Evolutionary conservation across 2,113 vertebrate genomes (phyloP).

Genomic region (Peromyscus polionotus): DNA sequence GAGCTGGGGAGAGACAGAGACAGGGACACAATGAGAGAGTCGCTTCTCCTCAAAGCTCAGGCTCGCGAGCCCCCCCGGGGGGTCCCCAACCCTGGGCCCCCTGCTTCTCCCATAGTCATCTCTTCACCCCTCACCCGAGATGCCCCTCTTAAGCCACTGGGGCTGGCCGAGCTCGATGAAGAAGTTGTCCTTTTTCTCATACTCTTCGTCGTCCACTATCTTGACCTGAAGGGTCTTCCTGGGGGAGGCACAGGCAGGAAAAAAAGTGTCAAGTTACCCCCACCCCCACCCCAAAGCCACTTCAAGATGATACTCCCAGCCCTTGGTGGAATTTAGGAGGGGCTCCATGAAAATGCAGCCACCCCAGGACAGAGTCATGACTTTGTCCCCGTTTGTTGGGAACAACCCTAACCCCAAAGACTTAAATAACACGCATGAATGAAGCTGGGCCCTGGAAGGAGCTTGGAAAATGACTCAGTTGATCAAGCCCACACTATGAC

Average conservation of each 20-base stretch:
- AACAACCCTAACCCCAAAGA: neutral
- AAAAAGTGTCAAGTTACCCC: neutral
- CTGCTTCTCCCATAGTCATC: conserved; percentile 10
- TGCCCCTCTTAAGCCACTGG: conserved; percentile 95
- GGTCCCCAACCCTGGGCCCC: conserved; percentile 7
- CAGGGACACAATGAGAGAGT: conserved; percentile 70
- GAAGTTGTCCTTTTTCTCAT: conserved; percentile 96
- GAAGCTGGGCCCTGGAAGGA: neutral
- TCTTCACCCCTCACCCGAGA: conserved; percentile 90
- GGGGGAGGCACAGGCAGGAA: neutral
- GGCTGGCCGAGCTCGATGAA: conserved; percentile 95
- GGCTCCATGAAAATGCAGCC: neutral
- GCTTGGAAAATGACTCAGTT: neutral
- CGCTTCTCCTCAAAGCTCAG: conserved; percentile 18
- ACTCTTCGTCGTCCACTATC: conserved; percentile 96
- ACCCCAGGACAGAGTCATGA: neutral
- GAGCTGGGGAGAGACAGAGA: conserved; percentile 86
- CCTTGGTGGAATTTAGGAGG: neutral
- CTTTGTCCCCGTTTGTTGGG: neutral
- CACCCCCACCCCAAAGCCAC: too few species aligned
- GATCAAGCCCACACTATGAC: neutral
- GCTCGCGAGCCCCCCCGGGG: neutral
- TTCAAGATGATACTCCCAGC: neutral
- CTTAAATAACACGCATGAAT: neutral
- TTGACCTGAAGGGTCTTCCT: conserved; percentile 93